Evolutionary conservation across 2,888 invertebrate species (phyloP).

Genomic region (Anorthoa munda): DNA sequence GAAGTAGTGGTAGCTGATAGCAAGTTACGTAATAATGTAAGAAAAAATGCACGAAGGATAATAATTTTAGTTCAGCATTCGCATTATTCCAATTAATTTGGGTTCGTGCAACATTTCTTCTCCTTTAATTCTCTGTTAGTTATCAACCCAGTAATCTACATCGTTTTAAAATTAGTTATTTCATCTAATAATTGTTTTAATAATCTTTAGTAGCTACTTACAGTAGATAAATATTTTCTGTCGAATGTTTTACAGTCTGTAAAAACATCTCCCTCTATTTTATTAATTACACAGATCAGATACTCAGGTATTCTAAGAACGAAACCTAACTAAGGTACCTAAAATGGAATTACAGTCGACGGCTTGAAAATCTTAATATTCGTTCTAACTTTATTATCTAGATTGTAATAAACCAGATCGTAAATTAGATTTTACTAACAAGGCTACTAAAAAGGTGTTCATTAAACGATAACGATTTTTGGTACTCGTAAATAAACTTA

Average conservation of each 20-base stretch:
- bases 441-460: conserved; percentile 27
- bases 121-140: no score
- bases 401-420: conserved; percentile 31
- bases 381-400: conserved; percentile 25
- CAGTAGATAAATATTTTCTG: background rate
- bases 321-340: background rate
- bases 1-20: no score
- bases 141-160: no score
- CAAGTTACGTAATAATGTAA: background rate
- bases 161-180: no score
- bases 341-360: conserved; percentile 23
- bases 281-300: background rate
- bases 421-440: conserved; percentile 32
- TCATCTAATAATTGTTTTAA: background rate
- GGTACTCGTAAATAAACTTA: background rate
- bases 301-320: conserved; percentile 1
- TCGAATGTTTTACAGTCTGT: background rate
- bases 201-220: background rate
- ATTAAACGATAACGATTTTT: conserved; percentile 11
- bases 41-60: no score
- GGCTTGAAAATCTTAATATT: conserved; percentile 30
- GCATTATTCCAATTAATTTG: no score
- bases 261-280: background rate
- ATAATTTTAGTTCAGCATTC: no score
- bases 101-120: no score